These are phyloP conservation scores for Clarias macrocephalus DNA, from an alignment of 2,113 vertebrate genomes.

Conservation along the genomic window DNA sequence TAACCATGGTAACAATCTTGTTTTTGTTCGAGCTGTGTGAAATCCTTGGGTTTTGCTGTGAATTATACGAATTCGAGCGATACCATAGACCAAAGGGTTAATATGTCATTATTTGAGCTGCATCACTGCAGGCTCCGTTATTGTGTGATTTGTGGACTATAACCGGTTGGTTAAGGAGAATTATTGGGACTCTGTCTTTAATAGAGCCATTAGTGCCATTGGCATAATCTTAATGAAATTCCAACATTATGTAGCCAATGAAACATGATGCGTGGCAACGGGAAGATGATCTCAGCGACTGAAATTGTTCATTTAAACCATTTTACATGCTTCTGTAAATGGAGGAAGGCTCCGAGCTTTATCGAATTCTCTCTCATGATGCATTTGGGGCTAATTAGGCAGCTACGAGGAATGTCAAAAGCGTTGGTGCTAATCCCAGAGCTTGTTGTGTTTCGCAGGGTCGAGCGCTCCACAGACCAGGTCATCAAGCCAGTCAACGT, in stretches of 20 bases:
- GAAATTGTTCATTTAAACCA: conserved; percentile 31
- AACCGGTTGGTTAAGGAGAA: background rate
- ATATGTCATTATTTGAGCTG: background rate
- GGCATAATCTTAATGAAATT: conserved; percentile 51
- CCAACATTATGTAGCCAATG: conserved; percentile 9
- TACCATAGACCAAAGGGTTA: background rate
- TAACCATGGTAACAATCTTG: conserved; percentile 20
- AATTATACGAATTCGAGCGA: background rate
- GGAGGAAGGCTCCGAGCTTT: conserved; percentile 35
- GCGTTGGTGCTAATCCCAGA: background rate
- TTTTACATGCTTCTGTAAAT: conserved; percentile 31
- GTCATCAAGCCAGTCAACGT: conserved; percentile 96
- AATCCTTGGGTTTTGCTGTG: background rate
- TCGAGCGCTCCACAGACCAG: conserved; percentile 96
- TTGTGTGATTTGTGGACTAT: background rate
- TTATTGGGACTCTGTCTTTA: background rate
- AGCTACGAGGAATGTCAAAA: background rate
- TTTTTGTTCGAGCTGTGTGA: conserved; percentile 8
- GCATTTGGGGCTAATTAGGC: conserved; percentile 47
- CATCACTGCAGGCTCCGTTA: background rate
- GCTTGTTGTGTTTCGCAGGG: conserved; percentile 68
- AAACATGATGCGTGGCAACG: conserved; percentile 30
- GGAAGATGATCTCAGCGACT: conserved; percentile 23
- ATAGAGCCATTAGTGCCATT: conserved; percentile 17
- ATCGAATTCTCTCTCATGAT: conserved; percentile 52